phyloP scores from a whole-genome alignment of 2,888 invertebrate species.

The Pristionchus japonicus region DNA sequence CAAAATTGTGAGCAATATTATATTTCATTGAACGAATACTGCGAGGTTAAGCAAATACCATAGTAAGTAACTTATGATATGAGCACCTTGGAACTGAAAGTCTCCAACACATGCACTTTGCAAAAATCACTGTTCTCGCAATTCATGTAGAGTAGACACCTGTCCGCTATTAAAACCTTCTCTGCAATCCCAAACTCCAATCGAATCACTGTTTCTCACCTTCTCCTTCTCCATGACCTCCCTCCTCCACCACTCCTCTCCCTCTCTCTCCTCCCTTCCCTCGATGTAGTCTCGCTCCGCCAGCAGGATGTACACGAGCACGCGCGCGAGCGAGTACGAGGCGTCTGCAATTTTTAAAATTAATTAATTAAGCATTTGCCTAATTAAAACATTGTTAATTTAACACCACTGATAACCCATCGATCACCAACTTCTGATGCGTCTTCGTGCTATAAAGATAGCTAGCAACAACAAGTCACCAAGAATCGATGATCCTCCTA shows the following conservation, averaged over 20 bases:
- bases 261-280: neutral
- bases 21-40: too few relatives aligned
- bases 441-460: neutral
- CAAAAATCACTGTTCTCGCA: too few relatives aligned
- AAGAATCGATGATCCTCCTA: neutral
- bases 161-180: too few relatives aligned
- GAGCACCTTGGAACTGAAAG: too few relatives aligned
- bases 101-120: too few relatives aligned
- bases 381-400: neutral
- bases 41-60: too few relatives aligned
- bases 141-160: too few relatives aligned
- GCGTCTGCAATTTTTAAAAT: neutral
- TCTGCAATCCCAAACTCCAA: too few relatives aligned
- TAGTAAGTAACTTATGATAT: too few relatives aligned
- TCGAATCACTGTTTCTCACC: too few relatives aligned
- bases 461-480: neutral
- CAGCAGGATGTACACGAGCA: conserved; percentile 20
- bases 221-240: neutral
- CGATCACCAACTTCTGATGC: neutral
- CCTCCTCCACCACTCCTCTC: neutral
- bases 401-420: neutral
- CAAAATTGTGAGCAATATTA: too few relatives aligned
- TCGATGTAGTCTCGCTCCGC: conserved; percentile 42
- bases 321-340: conserved; percentile 13
- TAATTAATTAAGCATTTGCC: neutral